Conservation (phyloP, 2,888 invertebrate genomes). For the Cheiracanthium punctorium region DNA sequence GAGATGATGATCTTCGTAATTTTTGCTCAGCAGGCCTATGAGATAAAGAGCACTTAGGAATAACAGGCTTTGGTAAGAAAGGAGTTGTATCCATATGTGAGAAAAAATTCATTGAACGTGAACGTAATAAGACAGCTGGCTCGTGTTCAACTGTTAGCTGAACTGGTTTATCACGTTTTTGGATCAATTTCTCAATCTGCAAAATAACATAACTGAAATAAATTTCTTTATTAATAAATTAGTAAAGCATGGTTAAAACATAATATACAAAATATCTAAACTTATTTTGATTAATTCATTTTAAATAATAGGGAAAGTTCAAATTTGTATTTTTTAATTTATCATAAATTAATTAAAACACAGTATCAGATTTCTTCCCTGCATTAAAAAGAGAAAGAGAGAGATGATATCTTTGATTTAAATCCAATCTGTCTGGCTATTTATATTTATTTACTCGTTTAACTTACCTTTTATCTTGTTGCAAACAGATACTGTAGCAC, state of each 20-base stretch:
- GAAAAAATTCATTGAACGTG: conserved; percentile 75
- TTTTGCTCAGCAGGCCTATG: conserved; percentile 76
- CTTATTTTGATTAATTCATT: too few species aligned
- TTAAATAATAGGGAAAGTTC: too few species aligned
- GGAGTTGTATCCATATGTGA: conserved; percentile 47
- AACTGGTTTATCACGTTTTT: conserved; percentile 74
- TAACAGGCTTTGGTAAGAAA: conserved; percentile 76
- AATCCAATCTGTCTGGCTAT: too few species aligned
- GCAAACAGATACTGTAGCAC: too few species aligned
- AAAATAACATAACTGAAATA: conserved; percentile 67
- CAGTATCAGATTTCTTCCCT: too few species aligned
- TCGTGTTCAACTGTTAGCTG: conserved; percentile 93
- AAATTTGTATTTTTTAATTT: too few species aligned
- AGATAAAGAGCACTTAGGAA: conserved; percentile 77
- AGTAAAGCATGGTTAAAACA: not conserved
- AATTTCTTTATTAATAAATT: too few species aligned
- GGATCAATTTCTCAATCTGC: conserved; percentile 75
- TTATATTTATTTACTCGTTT: too few species aligned
- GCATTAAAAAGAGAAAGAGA: too few species aligned
- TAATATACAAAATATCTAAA: not conserved
- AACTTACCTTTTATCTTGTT: too few species aligned
- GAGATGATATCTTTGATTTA: too few species aligned
- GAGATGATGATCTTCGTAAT: conserved; percentile 83
- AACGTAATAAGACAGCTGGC: conserved; percentile 83
- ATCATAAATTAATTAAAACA: too few species aligned